phyloP scores from a whole-genome alignment of 2,113 vertebrate genomes.

The Microtus pennsylvanicus region DNA sequence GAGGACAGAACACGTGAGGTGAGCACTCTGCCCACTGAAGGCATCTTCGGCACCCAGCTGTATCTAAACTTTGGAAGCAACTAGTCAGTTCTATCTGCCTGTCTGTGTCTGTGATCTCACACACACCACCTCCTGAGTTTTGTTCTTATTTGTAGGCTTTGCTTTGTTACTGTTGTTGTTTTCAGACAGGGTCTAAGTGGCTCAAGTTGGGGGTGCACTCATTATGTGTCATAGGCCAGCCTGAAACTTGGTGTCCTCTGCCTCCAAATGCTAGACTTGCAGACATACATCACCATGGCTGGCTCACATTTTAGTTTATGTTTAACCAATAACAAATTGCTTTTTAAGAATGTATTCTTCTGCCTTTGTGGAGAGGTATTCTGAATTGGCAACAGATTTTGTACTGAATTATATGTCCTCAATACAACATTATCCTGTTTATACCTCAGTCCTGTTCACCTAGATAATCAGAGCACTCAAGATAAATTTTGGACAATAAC shows the following conservation, averaged over 20 bases:
- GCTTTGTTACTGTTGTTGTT: background rate
- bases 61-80: background rate
- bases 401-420: background rate
- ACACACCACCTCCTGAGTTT: background rate
- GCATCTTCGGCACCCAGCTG: background rate
- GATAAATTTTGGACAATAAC: background rate
- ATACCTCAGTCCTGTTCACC: background rate
- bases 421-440: background rate
- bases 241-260: background rate
- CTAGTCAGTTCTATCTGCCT: background rate
- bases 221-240: background rate
- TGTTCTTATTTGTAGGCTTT: background rate
- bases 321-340: constrained; percentile 23
- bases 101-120: background rate
- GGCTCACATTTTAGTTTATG: background rate
- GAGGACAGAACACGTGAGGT: background rate
- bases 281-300: background rate
- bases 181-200: background rate
- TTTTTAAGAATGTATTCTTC: background rate
- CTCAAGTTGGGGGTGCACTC: too few species aligned
- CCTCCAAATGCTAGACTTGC: background rate
- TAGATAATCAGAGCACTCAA: background rate
- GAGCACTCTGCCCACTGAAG: background rate
- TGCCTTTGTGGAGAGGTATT: constrained; percentile 22
- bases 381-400: constrained; percentile 1